Evolutionary conservation across 2,113 vertebrate genomes (phyloP).

Genomic region (Ariopsis seemanni): DNA sequence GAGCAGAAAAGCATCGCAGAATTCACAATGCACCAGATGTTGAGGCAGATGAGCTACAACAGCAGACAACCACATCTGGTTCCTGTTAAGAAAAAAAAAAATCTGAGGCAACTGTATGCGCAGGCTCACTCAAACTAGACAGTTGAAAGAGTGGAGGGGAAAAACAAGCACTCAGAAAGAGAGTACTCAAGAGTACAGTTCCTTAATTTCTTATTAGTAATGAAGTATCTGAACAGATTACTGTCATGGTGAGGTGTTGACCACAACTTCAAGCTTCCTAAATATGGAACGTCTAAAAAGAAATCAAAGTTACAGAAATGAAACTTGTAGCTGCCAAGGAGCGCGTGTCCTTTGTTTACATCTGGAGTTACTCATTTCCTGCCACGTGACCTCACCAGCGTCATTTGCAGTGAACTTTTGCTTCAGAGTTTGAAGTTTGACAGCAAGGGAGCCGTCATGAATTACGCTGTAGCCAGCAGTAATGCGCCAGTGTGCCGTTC

Average conservation of each 20-base stretch:
- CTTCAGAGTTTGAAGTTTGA: constrained; percentile 53
- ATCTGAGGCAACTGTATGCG: not conserved
- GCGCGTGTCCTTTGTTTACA: constrained; percentile 48
- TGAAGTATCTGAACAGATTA: not conserved
- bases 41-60: not conserved
- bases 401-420: constrained; percentile 20
- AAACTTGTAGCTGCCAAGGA: not conserved
- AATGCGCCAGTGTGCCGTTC: not conserved
- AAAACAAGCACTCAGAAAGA: not conserved
- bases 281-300: not conserved
- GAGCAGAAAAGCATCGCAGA: not conserved
- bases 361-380: constrained; percentile 39
- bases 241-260: not conserved
- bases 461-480: not conserved
- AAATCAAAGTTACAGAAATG: not conserved
- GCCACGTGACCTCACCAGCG: constrained; percentile 43
- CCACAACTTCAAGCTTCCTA: not conserved
- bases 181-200: too few relatives aligned
- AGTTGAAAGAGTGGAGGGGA: not conserved
- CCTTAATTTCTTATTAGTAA: not conserved
- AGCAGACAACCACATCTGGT: not conserved
- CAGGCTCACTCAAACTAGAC: not conserved
- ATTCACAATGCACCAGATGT: not conserved
- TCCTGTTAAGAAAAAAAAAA: not conserved
- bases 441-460: constrained; percentile 10